Conservation (phyloP, 2,797 vertebrate genomes). For the Oreonectes daqikongensis region DNA sequence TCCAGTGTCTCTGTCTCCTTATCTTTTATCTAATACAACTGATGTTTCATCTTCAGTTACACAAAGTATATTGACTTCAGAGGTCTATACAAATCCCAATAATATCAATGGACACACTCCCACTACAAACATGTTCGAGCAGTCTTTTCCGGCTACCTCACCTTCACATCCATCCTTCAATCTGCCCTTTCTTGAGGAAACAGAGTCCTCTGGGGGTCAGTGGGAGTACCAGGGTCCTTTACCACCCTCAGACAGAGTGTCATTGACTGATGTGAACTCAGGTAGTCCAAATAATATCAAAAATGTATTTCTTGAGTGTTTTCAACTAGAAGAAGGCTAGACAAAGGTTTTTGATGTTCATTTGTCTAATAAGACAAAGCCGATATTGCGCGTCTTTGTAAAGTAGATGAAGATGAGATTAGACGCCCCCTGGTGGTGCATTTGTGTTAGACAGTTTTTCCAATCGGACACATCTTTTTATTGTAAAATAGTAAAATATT, state of each 20-base stretch:
- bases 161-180: neutral
- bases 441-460: neutral
- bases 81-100: neutral
- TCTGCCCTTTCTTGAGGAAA: slow-evolving; percentile 21
- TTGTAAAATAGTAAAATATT: too few species aligned
- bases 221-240: slow-evolving; percentile 24
- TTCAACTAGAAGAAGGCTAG: neutral
- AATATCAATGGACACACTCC: neutral
- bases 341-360: neutral
- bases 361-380: neutral
- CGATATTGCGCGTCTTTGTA: neutral
- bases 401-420: slow-evolving; percentile 2
- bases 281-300: slow-evolving; percentile 4
- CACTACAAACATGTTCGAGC: neutral
- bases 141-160: neutral
- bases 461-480: too few species aligned
- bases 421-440: slow-evolving; percentile 35
- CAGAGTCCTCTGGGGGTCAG: slow-evolving; percentile 18
- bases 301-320: neutral
- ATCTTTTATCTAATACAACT: slow-evolving; percentile 21
- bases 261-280: slow-evolving; percentile 28
- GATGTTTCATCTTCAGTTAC: neutral
- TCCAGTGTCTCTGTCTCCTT: slow-evolving; percentile 19
- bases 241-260: neutral
- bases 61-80: neutral